Conservation (phyloP, 2,113 vertebrate genomes). For the Trogon surrucura region DNA sequence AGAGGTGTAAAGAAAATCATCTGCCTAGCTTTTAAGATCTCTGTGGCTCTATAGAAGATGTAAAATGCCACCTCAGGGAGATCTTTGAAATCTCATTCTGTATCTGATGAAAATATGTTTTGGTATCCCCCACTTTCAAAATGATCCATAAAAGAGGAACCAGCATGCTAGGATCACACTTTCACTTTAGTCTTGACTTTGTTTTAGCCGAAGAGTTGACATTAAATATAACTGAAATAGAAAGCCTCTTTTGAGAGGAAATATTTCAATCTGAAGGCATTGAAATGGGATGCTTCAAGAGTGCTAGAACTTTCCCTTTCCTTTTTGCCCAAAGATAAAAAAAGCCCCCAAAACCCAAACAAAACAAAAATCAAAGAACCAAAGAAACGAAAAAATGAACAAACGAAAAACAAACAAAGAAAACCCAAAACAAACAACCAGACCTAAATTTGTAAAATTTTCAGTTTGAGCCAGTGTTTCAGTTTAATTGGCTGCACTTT, state of each 20-base stretch:
- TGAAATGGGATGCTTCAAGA: neutral
- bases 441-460: neutral
- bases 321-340: neutral
- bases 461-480: neutral
- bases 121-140: neutral
- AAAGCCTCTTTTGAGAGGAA: neutral
- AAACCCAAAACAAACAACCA: rapidly evolving
- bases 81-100: neutral
- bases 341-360: neutral
- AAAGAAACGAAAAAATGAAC: neutral
- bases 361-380: neutral
- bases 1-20: neutral
- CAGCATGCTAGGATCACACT: neutral
- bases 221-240: neutral
- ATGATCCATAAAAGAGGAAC: neutral
- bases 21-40: neutral
- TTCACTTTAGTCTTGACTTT: neutral
- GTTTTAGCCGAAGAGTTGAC: neutral
- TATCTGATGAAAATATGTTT: neutral
- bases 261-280: neutral
- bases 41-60: neutral
- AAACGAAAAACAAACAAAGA: neutral
- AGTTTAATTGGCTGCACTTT: neutral
- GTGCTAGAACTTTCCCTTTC: neutral
- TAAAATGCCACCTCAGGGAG: neutral